Evolutionary conservation across 2,888 invertebrate genomes (phyloP), one percentile per base, ranked within the genome.

Genomic region (Latrodectus elegans): DNA sequence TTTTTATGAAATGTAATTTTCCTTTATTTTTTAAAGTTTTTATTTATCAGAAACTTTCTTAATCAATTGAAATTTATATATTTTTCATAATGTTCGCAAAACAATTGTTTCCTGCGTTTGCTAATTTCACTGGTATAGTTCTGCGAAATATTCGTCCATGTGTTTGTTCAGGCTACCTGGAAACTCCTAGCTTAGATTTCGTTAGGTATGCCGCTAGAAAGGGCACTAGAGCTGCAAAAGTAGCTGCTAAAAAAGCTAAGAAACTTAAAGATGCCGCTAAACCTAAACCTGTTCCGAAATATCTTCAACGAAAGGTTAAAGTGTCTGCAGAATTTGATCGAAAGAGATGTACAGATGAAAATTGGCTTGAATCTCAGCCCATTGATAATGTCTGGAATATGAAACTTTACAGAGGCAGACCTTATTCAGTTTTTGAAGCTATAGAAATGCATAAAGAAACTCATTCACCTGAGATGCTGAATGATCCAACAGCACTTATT

Each of bases 381-480:
- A 88, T 92, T 90, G 95, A 96, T 92, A 93, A 97, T 93, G 94
- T 96, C 89, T 95, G 93, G 91, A 91, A 94, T 8, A 91, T 92
- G 0, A 93, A 92, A 89, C 94, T 93, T 91, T 94, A 94, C 90
- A 93, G 93, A 89, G 94, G 94, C 93, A 93, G 93, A 83, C 92
- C 94, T 87, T 96, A 95, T 92, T 92, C 95, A 0, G 94, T 97
- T 1, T 93, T 93, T 17, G 96, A 97, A 91, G 97, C 97, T 0
- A 93, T 98, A 15, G 93, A 94, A 89, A 95, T 94, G 85, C 96
- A 97, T 91, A 94, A 95, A 74, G 96, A 97, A 92, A 95, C 95
- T 0, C 96, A 97, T 92, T 95, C 96, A 92, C 96, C 97, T 0
- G 94, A 95, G 0, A 95, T 97, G 93, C 95, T 95, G 91, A 96